Conservation (phyloP, 2,797 vertebrate genomes). For the Periophthalmus magnuspinnatus region DNA sequence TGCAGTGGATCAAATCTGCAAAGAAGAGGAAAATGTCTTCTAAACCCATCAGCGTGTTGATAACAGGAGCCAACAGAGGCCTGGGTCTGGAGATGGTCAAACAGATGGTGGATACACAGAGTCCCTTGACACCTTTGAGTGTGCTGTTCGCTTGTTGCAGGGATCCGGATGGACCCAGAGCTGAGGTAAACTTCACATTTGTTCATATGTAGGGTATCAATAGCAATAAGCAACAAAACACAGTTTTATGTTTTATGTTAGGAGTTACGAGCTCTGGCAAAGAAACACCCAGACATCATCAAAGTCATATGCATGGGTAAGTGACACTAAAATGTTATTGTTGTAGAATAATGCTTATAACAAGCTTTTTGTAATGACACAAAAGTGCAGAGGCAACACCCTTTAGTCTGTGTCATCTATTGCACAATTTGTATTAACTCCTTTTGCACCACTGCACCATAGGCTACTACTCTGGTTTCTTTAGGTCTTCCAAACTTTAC, state of each 20-base stretch:
- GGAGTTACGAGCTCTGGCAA: slow-evolving; percentile 37
- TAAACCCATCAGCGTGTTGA: background rate
- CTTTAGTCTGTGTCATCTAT: too few species aligned
- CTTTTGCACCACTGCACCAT: too few species aligned
- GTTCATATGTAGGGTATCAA: background rate
- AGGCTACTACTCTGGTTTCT: too few species aligned
- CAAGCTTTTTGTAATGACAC: too few species aligned
- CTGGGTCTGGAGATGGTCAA: slow-evolving; percentile 66
- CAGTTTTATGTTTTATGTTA: too few species aligned
- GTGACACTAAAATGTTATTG: background rate
- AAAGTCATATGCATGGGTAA: slow-evolving; percentile 40
- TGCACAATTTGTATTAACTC: too few species aligned
- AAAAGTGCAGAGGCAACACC: too few species aligned
- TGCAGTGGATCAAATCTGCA: background rate
- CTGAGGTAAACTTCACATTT: slow-evolving; percentile 42
- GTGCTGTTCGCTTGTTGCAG: slow-evolving; percentile 66
- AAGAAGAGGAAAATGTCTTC: background rate
- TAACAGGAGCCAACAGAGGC: slow-evolving; percentile 52
- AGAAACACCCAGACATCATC: slow-evolving; percentile 45
- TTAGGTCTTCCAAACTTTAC: too few species aligned
- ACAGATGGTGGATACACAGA: slow-evolving; percentile 40
- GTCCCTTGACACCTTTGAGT: background rate
- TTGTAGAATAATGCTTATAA: too few species aligned
- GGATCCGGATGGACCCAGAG: slow-evolving; percentile 50
- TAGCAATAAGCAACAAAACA: background rate